Conservation (phyloP, 2,113 vertebrate species). For the Microtus ochrogaster region DNA sequence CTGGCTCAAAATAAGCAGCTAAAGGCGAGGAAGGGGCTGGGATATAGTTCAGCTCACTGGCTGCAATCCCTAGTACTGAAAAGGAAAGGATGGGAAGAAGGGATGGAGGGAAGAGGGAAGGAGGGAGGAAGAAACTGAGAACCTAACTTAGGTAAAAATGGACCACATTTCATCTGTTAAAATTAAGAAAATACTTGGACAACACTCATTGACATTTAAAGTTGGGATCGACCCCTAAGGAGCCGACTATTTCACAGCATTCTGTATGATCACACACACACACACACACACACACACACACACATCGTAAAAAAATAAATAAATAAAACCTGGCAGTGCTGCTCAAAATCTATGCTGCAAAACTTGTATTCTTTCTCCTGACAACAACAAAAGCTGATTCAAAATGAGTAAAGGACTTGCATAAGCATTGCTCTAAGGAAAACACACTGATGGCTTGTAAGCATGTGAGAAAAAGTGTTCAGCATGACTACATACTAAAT, state of each 20-base stretch:
- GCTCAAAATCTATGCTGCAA: background rate
- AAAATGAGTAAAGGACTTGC: background rate
- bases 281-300: too few relatives aligned
- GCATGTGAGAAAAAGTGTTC: background rate
- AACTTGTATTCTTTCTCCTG: background rate
- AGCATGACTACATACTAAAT: background rate
- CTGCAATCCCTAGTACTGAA: background rate
- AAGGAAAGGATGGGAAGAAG: too few relatives aligned
- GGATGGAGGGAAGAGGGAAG: too few relatives aligned
- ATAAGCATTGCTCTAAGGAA: background rate
- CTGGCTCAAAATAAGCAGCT: background rate
- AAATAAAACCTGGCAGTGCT: background rate
- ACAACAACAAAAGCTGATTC: background rate
- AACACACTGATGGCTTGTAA: background rate
- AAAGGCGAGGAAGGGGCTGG: background rate
- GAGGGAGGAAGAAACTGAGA: too few relatives aligned
- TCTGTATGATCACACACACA: background rate
- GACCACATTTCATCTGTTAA: conserved; percentile 1
- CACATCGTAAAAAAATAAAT: background rate
- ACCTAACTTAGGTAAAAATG: background rate
- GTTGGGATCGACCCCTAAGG: background rate
- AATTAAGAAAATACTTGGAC: background rate
- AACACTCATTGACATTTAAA: background rate
- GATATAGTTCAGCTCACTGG: background rate
- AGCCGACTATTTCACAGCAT: background rate